phyloP scores from a whole-genome alignment of 2,888 invertebrate species.

The Didymodactylos carnosus region DNA sequence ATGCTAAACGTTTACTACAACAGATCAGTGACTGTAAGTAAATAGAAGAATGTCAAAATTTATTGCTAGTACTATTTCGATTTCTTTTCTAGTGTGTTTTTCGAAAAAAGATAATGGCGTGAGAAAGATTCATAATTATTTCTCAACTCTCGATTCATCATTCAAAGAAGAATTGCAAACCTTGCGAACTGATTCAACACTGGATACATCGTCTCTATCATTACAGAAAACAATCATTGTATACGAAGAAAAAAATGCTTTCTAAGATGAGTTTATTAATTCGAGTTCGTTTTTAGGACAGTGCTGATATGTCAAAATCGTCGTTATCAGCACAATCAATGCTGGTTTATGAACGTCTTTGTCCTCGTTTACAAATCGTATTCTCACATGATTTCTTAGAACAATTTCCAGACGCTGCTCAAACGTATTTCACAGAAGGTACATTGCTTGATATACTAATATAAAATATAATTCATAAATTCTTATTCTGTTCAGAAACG shows the following conservation, averaged over 20 bases:
- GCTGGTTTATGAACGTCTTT: neutral
- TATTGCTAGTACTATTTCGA: no score
- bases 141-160: neutral
- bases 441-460: neutral
- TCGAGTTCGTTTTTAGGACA: no score
- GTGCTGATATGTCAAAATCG: no score
- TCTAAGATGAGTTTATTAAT: no score
- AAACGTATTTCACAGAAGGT: neutral
- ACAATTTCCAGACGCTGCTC: neutral
- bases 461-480: neutral
- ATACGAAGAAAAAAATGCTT: no score
- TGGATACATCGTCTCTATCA: neutral
- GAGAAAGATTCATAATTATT: neutral
- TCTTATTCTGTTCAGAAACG: neutral
- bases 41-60: no score
- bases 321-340: no score
- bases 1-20: neutral
- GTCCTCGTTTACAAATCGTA: neutral
- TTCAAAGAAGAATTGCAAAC: neutral
- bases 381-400: neutral
- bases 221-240: no score
- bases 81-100: neutral
- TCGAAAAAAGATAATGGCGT: neutral
- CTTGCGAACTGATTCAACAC: neutral
- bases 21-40: neutral